A percentile compares a stretch with the other conserved stretches of the same genome.
Evolutionary conservation across 2,113 vertebrate genomes (phyloP).

Genomic region (Syngnathus scovelli): DNA sequence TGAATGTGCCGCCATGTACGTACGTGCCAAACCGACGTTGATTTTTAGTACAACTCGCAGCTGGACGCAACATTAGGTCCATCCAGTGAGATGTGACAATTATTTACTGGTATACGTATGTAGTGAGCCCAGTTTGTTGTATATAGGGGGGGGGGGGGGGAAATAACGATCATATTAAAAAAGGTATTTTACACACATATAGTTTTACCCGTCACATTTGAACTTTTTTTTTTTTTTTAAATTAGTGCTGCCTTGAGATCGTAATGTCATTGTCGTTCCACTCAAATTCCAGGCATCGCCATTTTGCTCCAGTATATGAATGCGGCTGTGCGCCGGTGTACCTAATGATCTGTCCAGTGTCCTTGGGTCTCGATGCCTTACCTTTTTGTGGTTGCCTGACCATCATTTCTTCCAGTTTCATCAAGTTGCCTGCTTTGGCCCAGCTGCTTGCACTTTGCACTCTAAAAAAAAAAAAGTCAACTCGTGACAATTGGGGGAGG

Average conservation of each 20-base stretch:
- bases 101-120: too few species aligned
- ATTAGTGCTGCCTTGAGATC: too few species aligned
- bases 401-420: neutral
- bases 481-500: constrained; percentile 14
- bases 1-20: neutral
- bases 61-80: neutral
- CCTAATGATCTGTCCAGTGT: neutral
- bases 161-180: too few species aligned
- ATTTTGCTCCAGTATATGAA: too few species aligned
- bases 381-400: neutral
- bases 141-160: too few species aligned
- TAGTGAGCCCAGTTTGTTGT: too few species aligned
- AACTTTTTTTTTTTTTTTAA: too few species aligned
- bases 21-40: neutral
- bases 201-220: too few species aligned
- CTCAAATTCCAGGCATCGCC: too few species aligned
- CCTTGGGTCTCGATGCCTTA: neutral
- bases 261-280: too few species aligned
- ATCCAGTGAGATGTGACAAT: neutral
- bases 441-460: constrained; percentile 75
- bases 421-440: constrained; percentile 31
- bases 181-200: too few species aligned
- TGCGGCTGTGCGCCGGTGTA: neutral
- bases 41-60: too few species aligned
- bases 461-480: constrained; percentile 65